Conservation (phyloP, 2,113 vertebrate genomes). For the Thinocorus orbignyianus region DNA sequence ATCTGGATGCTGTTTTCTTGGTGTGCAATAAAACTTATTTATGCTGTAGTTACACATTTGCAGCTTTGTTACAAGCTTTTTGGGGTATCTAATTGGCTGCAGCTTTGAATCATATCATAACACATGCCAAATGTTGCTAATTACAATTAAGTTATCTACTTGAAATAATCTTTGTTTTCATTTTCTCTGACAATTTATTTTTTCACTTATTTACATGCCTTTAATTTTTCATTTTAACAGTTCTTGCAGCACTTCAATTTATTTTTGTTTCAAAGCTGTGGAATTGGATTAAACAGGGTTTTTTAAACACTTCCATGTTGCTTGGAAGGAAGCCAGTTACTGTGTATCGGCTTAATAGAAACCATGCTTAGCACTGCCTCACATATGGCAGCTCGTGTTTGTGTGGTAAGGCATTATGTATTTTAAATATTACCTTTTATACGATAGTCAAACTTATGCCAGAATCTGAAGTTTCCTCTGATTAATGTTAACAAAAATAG, state of each 20-base stretch:
- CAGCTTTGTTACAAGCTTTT: constrained; percentile 65
- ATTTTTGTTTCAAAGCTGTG: constrained; percentile 62
- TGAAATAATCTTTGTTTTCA: constrained; percentile 65
- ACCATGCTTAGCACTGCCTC: constrained; percentile 35
- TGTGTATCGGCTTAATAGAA: constrained; percentile 55
- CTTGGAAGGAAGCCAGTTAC: constrained; percentile 52
- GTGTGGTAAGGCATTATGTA: constrained; percentile 40
- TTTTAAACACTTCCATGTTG: constrained; percentile 51
- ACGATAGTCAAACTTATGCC: constrained; percentile 41
- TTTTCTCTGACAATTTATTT: constrained; percentile 34
- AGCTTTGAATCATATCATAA: constrained; percentile 58
- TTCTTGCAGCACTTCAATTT: constrained; percentile 48
- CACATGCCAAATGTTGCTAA: constrained; percentile 60
- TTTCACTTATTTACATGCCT: constrained; percentile 51
- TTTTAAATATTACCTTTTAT: constrained; percentile 58
- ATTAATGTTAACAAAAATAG: constrained; percentile 57
- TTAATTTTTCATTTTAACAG: constrained; percentile 63
- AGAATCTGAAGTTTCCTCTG: constrained; percentile 58
- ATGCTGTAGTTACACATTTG: constrained; percentile 60
- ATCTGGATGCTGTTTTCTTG: constrained; percentile 24
- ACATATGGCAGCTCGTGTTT: constrained; percentile 30
- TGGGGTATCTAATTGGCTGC: constrained; percentile 61
- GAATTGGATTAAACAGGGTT: constrained; percentile 48
- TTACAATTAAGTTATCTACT: constrained; percentile 68
- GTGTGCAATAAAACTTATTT: constrained; percentile 61